A percentile compares a stretch with the other conserved stretches of the same genome.
These are phyloP conservation scores for Drosophila lacicola DNA, from an alignment of 2,888 invertebrate species.

Conservation along the genomic window DNA sequence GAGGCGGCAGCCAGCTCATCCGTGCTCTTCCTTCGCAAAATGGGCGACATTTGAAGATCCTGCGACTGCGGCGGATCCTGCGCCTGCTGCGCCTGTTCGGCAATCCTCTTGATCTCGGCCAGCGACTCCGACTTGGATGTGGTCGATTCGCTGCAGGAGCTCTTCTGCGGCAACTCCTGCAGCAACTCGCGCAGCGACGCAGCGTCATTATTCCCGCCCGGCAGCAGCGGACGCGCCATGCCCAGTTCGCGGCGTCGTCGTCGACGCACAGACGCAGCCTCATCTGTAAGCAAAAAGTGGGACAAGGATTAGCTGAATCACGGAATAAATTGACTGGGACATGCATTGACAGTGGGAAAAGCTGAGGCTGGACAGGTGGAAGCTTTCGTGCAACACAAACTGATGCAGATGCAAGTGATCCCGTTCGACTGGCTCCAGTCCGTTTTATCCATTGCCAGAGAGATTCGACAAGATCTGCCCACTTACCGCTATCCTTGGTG, in stretches of 20 bases:
- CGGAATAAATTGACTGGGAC: conserved; percentile 30
- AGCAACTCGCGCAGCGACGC: conserved; percentile 79
- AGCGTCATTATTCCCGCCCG: conserved; percentile 79
- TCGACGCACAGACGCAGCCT: conserved; percentile 80
- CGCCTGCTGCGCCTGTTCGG: conserved; percentile 75
- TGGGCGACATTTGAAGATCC: conserved; percentile 77
- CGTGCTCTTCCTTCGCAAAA: conserved; percentile 83
- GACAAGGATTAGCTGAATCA: background rate
- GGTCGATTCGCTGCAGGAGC: conserved; percentile 59
- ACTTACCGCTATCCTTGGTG: conserved; percentile 85
- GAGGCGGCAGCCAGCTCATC: conserved; percentile 81
- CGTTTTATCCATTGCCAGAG: background rate
- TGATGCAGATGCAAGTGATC: conserved; percentile 68
- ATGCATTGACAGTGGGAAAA: conserved; percentile 66
- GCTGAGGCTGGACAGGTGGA: conserved; percentile 45
- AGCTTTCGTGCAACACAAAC: conserved; percentile 52
- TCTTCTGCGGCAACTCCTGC: conserved; percentile 71
- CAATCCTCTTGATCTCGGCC: conserved; percentile 84
- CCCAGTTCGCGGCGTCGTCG: conserved; percentile 84
- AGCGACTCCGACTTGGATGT: conserved; percentile 69
- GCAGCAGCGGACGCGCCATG: conserved; percentile 82
- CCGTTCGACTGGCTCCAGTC: background rate
- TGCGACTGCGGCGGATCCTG: conserved; percentile 5
- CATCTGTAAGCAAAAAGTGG: conserved; percentile 81
- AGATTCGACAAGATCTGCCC: conserved; percentile 24